Percentiles rank a stretch among this genome's conserved stretches.
Conservation (phyloP, 1,140 invertebrate genomes). For the Euglossa dilemma region DNA sequence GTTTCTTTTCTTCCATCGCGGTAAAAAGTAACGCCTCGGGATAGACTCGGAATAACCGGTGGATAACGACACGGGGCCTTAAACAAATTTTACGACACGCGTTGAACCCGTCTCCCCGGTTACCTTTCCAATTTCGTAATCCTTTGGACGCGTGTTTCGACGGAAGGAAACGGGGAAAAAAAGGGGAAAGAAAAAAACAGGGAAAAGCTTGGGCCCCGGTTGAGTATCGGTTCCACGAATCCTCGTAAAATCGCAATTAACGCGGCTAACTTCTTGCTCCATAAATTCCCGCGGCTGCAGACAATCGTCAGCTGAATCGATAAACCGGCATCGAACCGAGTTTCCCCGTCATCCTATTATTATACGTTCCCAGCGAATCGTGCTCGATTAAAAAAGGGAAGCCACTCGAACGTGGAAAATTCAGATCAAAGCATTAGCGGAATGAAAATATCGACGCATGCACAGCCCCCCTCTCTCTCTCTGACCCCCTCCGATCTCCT, state of each 20-base stretch:
- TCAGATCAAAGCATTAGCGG: constrained; percentile 31
- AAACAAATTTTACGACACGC: too few species aligned
- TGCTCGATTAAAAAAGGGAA: constrained; percentile 6
- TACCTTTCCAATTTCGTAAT: too few species aligned
- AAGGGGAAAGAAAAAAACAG: too few species aligned
- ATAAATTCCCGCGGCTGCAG: not conserved
- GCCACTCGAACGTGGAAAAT: constrained; percentile 21
- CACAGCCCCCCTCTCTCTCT: not conserved
- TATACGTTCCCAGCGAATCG: constrained; percentile 11
- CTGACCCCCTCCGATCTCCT: not conserved
- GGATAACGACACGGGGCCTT: too few species aligned
- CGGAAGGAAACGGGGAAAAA: too few species aligned
- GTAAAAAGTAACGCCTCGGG: too few species aligned
- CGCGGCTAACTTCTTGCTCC: not conserved
- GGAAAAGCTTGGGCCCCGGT: not conserved
- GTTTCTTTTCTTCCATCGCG: too few species aligned
- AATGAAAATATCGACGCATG: constrained; percentile 27
- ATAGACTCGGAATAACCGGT: too few species aligned
- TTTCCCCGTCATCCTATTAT: constrained; percentile 7
- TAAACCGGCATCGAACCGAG: not conserved
- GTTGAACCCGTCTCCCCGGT: too few species aligned
- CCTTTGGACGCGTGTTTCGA: too few species aligned
- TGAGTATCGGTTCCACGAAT: not conserved
- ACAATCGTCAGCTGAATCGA: constrained; percentile 13
- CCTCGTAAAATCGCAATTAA: not conserved